Evolutionary conservation across 2,113 vertebrate species (phyloP).

Genomic region (Laterallus jamaicensis): DNA sequence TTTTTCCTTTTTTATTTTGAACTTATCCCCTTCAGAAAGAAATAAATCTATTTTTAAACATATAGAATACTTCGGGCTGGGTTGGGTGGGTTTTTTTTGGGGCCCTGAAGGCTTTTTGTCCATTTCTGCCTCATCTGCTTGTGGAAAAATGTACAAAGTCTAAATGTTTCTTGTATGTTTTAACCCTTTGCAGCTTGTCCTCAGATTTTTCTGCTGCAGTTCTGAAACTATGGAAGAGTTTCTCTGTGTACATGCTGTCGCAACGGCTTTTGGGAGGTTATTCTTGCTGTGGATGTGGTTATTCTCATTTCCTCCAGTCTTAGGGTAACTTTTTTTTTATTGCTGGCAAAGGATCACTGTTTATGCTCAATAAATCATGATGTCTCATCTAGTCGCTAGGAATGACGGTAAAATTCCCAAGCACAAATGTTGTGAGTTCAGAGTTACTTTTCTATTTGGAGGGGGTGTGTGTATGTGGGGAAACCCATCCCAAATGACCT

Average conservation of each 20-base stretch:
- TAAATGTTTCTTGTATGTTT: rapidly evolving
- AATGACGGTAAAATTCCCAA: neutral
- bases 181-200: neutral
- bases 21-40: neutral
- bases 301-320: neutral
- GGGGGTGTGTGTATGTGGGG: no score
- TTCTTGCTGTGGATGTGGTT: neutral
- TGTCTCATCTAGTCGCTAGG: neutral
- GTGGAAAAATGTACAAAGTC: neutral
- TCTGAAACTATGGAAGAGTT: neutral
- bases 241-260: neutral
- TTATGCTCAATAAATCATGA: neutral
- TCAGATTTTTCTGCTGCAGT: neutral
- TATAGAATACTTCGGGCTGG: neutral
- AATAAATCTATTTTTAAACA: neutral
- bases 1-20: no score
- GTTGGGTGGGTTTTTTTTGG: neutral
- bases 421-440: neutral
- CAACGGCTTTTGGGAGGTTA: neutral
- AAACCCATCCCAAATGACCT: no score
- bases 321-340: neutral
- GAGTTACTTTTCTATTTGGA: rapidly evolving
- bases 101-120: constrained; percentile 18
- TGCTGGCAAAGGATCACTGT: neutral
- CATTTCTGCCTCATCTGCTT: neutral